phyloP scores from a whole-genome alignment of 2,888 invertebrate species.

The Nesidiocoris tenuis region DNA sequence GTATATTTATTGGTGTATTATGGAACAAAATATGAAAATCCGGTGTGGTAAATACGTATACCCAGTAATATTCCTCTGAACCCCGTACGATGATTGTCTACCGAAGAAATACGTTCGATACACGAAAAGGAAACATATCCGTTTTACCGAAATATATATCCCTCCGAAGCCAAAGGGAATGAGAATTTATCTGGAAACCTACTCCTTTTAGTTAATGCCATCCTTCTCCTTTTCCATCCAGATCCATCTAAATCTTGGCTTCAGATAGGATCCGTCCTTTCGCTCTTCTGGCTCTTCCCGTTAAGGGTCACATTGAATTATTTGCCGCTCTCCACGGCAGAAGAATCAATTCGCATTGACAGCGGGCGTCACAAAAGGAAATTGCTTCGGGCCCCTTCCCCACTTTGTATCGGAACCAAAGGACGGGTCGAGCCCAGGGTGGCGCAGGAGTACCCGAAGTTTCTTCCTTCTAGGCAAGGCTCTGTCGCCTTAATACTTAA shows the following conservation, averaged over 20 bases:
- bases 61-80: too few relatives aligned
- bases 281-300: background rate
- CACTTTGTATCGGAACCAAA: background rate
- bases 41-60: too few relatives aligned
- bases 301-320: slow-evolving; percentile 11
- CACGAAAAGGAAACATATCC: too few relatives aligned
- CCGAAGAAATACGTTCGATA: too few relatives aligned
- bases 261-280: background rate
- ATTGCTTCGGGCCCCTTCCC: background rate
- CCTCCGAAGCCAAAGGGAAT: background rate
- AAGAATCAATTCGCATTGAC: slow-evolving; percentile 21
- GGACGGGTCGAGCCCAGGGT: too few relatives aligned
- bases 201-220: slow-evolving; percentile 19
- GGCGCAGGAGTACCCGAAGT: too few relatives aligned
- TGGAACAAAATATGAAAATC: too few relatives aligned
- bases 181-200: slow-evolving; percentile 4
- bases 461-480: too few relatives aligned
- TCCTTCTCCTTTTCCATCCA: slow-evolving; percentile 1
- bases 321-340: background rate
- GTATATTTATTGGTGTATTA: too few relatives aligned
- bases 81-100: too few relatives aligned
- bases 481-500: slow-evolving; percentile 9
- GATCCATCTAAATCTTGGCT: background rate
- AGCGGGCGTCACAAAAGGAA: background rate
- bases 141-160: background rate